Base-by-base conservation (phyloP, 2,113 vertebrate genomes). In the Gila orcuttii region DNA sequence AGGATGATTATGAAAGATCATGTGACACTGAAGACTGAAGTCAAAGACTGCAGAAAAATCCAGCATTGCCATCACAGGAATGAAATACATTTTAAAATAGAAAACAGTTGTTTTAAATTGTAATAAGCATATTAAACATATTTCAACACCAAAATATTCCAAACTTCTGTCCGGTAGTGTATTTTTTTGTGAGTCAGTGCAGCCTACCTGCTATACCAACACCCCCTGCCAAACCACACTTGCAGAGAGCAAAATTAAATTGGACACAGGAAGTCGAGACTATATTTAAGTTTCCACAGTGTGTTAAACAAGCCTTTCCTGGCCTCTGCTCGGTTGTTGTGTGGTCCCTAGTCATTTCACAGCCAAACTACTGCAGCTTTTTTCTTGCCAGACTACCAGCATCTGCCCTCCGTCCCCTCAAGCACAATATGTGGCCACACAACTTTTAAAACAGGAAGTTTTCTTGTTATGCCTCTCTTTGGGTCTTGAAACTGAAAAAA, bases 331-430 rank as follows among this genome's bases (percentile, higher is more conserved):
- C 33, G n/a, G 36, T 12, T 42, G 39, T 71, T 39, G 68, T 71
- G 9, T 57, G 19, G 55, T 57, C 55, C 19, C 55, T 57, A 23
- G 55, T 71, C 68, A 71, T 42, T 71, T 71, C 36, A n/a, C 68
- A 71, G 36, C 21, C 21, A 23, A 42, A 71, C 36, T 71, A 71
- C 68, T 71, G 68, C 36, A 23, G 21, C 19, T 39, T 17, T 71
- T 71, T 71, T 71, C 19, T 71, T 71, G 33, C 36, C 19, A 36
- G 68, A 42, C 36, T 71, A 12, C 36, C 36, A 71, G 68, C 68
- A 71, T 71, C 68, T 71, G 68, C 68, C 33, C 33, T 71, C 19
- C 21, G 68, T 39, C 68, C 36, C 68, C 68, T 71, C 33, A 12
- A 71, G 68, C 68, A 71, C 21, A n/a, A 42, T 71, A 71, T 71